Evolutionary conservation across 1,140 invertebrate genomes (phyloP), one percentile per base, ranked within the genome.

Genomic region (Colletes latitarsis): DNA sequence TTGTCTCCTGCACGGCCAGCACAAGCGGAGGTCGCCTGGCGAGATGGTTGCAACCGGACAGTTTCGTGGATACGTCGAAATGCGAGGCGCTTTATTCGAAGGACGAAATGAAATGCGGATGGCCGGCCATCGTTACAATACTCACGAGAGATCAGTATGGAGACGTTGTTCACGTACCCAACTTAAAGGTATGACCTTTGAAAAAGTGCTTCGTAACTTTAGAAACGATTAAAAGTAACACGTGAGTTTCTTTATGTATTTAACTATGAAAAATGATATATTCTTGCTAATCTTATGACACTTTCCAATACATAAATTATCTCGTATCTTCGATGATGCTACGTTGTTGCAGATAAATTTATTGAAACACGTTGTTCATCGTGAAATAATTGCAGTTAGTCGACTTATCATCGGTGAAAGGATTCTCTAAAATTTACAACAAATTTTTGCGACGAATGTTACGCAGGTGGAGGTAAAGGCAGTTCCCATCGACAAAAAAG

Each of bases 31-130:
- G 98, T 46, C 94, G 98, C 71, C 93, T 99, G 70, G 98, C 98
- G 1, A 96, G 97, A 91, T 99, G 98, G 98, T 92, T 99, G 55
- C 98, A 99, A 89, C 98, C 98, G 0, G 97, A 98, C 88, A 96
- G 98, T 12, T 97, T 97, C 75, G 96, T 99, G 2, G 98, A 99
- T 94, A 97, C 98, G 3, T 93, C 95, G 75, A 95, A 96, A 89
- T 99, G 98, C 93, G 96, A 98, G 91, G 95, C 98, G 55, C 93
- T 97, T 71, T 96, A 96, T 88, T 96, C 96, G 6, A 94, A 95
- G 64, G 96, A 97, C 55, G 96, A 96, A 21, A 93, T 98, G 82
- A 95, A 96, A 70, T 97, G 97, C 82, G 97, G 97, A 57, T 97
- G 96, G 95, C 96, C 97, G 8, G 95, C 97, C 0, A 95, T 96